Evolutionary conservation across 2,113 vertebrate species (phyloP).

Genomic region (Callopanchax toddi): DNA sequence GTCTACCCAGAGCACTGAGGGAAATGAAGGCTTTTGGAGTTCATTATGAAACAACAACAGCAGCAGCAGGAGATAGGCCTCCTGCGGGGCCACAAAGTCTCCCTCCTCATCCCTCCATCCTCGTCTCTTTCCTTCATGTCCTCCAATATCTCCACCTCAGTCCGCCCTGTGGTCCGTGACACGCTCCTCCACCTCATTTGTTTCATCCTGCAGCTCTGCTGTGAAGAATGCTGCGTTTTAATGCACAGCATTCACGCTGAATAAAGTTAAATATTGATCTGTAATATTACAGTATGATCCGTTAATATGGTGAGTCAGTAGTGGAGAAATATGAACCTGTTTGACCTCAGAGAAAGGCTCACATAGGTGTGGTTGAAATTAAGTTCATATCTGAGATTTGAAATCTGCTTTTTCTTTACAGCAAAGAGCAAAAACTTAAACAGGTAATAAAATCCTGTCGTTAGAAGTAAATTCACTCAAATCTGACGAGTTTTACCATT

Average conservation of each 20-base stretch:
- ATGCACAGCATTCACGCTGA: constrained; percentile 10
- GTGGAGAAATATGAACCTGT: constrained; percentile 33
- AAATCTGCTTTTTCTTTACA: not conserved
- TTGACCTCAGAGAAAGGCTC: constrained; percentile 37
- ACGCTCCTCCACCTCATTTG: too few relatives aligned
- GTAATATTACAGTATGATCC: constrained; percentile 44
- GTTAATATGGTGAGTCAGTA: constrained; percentile 56
- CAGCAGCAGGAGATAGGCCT: constrained; percentile 72
- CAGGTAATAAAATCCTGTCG: too few relatives aligned
- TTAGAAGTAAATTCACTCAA: too few relatives aligned
- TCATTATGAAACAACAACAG: constrained; percentile 83
- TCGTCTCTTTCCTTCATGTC: constrained; percentile 58
- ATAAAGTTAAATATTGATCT: constrained; percentile 72
- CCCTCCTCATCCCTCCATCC: constrained; percentile 68
- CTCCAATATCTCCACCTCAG: constrained; percentile 49
- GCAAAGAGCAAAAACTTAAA: too few relatives aligned
- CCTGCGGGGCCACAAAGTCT: constrained; percentile 61
- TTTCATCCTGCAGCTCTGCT: too few relatives aligned
- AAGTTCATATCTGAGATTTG: constrained; percentile 11
- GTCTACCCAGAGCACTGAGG: constrained; percentile 66
- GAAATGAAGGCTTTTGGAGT: constrained; percentile 86
- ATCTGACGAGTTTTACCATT: too few relatives aligned
- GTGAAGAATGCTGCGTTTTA: constrained; percentile 11
- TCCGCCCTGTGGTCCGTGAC: constrained; percentile 25
- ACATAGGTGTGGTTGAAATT: not conserved